A percentile compares a stretch with the other conserved stretches of the same genome.
Conservation (phyloP, 2,888 invertebrate genomes). For the Sarcophaga caerulescens region DNA sequence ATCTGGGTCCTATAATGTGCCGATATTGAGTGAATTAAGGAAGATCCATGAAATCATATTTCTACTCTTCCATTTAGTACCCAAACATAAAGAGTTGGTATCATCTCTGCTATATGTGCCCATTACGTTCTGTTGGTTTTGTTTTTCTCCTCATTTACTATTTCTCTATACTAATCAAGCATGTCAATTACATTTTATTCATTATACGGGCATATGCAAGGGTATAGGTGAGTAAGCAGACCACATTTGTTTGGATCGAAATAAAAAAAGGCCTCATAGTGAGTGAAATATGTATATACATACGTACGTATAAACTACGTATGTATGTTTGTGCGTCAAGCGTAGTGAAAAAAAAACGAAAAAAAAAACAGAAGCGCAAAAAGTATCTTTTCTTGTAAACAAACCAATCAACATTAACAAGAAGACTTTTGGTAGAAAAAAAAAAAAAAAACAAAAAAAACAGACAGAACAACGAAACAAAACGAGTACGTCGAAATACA, state of each 20-base stretch:
- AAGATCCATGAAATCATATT: too few species aligned
- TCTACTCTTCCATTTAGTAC: not conserved
- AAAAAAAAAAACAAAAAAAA: slow-evolving; percentile 32
- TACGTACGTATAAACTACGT: not conserved
- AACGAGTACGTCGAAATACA: not conserved
- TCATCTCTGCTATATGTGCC: slow-evolving; percentile 15
- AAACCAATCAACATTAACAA: slow-evolving; percentile 70
- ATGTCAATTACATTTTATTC: slow-evolving; percentile 67
- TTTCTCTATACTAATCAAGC: slow-evolving; percentile 57
- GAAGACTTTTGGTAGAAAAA: slow-evolving; percentile 21
- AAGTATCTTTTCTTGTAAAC: slow-evolving; percentile 69
- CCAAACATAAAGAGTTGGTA: not conserved
- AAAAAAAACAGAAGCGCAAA: slow-evolving; percentile 67
- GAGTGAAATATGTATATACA: slow-evolving; percentile 41
- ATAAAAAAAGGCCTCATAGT: slow-evolving; percentile 58
- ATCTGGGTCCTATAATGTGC: too few species aligned
- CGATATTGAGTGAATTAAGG: too few species aligned
- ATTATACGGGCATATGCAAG: not conserved
- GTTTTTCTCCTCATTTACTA: slow-evolving; percentile 64
- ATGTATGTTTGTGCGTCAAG: slow-evolving; percentile 2
- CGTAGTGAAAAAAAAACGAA: not conserved
- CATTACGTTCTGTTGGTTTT: slow-evolving; percentile 51
- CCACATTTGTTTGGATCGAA: slow-evolving; percentile 23
- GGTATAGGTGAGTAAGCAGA: not conserved
- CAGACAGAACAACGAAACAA: slow-evolving; percentile 16